These are phyloP conservation scores for Oophaga sylvatica DNA, from an alignment of 2,797 vertebrate genomes.

Conservation along the genomic window DNA sequence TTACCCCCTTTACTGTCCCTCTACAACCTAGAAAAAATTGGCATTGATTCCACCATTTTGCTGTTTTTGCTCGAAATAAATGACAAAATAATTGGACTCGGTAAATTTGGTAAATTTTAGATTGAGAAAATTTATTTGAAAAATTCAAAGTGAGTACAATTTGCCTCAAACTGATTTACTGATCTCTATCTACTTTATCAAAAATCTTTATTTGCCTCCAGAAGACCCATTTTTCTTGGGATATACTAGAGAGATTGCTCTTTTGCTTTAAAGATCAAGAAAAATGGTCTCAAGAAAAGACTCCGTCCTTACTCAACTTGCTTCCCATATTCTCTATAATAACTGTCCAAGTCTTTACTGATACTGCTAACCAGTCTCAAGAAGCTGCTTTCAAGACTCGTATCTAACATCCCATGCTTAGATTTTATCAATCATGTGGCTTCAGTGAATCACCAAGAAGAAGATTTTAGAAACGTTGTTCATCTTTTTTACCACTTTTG, in stretches of 20 bases:
- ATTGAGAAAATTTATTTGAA: too few species aligned
- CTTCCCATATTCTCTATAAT: neutral
- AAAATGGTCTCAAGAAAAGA: neutral
- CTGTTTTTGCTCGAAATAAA: too few species aligned
- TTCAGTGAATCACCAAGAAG: neutral
- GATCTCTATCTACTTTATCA: neutral
- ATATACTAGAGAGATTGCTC: neutral
- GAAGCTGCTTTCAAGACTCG: neutral
- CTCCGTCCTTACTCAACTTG: neutral
- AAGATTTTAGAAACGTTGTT: neutral
- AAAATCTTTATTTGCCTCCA: neutral
- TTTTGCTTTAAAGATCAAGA: neutral
- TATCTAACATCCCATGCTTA: neutral
- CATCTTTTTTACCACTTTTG: neutral
- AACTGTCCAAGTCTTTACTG: neutral
- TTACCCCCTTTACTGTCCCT: too few species aligned
- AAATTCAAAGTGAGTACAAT: too few species aligned
- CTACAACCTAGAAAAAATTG: too few species aligned
- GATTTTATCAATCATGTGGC: neutral
- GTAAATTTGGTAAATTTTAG: too few species aligned
- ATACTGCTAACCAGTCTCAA: neutral
- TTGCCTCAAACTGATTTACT: too few species aligned
- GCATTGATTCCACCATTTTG: too few species aligned
- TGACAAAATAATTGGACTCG: too few species aligned
- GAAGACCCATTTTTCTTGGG: neutral